Conservation (phyloP, 2,888 invertebrate genomes). For the Apodemia mormo region DNA sequence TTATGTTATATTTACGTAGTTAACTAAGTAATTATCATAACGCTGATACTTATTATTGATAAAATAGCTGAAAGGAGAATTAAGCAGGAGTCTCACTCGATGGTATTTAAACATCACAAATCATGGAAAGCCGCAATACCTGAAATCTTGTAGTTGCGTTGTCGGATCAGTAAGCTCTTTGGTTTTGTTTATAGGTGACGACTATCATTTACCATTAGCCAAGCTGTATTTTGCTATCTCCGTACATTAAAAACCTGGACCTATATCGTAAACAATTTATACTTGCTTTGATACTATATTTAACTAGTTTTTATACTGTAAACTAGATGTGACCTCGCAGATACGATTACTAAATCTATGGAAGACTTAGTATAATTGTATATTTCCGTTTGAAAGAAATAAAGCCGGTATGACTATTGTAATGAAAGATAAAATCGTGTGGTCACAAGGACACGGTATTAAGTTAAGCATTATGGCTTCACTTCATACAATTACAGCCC, state of each 20-base stretch:
- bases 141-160: no score
- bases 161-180: no score
- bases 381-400: conserved; percentile 58
- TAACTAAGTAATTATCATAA: no score
- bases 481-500: conserved; percentile 57
- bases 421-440: conserved; percentile 55
- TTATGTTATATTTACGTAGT: no score
- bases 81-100: no score
- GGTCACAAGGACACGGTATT: conserved; percentile 46
- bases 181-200: no score
- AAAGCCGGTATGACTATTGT: conserved; percentile 50
- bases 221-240: no score
- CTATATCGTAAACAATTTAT: neutral
- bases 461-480: conserved; percentile 65
- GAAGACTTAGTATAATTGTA: conserved; percentile 49
- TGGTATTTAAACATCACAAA: no score
- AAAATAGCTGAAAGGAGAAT: no score
- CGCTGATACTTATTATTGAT: no score
- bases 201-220: no score
- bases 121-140: no score
- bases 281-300: neutral
- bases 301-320: conserved; percentile 8
- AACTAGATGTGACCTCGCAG: conserved; percentile 7
- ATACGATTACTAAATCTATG: conserved; percentile 10
- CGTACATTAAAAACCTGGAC: neutral